Conservation (phyloP, 2,888 invertebrate species). For the Pandemis corylana region DNA sequence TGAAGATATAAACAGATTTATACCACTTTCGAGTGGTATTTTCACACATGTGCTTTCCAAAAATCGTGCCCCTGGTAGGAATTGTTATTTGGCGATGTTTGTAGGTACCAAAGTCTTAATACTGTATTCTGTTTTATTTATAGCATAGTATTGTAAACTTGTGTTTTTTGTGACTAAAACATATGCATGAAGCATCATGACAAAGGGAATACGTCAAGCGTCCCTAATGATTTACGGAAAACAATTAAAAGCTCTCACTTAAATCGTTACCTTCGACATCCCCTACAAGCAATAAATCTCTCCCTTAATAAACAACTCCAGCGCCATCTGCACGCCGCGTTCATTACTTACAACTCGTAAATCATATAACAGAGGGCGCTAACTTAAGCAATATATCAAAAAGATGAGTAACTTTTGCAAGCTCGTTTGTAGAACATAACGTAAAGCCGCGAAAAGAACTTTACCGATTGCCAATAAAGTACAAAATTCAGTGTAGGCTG, state of each 20-base stretch:
- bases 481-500: neutral
- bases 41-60: too few relatives aligned
- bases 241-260: slow-evolving; percentile 33
- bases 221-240: slow-evolving; percentile 28
- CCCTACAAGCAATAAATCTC: slow-evolving; percentile 62
- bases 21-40: too few relatives aligned
- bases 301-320: slow-evolving; percentile 66
- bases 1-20: too few relatives aligned
- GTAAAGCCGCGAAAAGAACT: neutral
- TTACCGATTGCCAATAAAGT: neutral
- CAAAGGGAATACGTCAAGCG: neutral
- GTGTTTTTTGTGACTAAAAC: too few relatives aligned
- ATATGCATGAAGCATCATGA: too few relatives aligned
- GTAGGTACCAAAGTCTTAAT: too few relatives aligned
- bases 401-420: slow-evolving; percentile 11
- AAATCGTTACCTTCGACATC: slow-evolving; percentile 26
- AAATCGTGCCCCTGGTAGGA: too few relatives aligned
- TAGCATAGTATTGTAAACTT: too few relatives aligned
- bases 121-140: too few relatives aligned
- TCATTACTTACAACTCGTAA: slow-evolving; percentile 79
- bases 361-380: slow-evolving; percentile 73
- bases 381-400: slow-evolving; percentile 70
- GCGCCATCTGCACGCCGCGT: slow-evolving; percentile 72
- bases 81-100: too few relatives aligned
- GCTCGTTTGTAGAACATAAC: neutral